Evolutionary conservation across 2,113 vertebrate genomes (phyloP), one percentile per base, ranked within the genome.

Genomic region (Daubentonia madagascariensis): DNA sequence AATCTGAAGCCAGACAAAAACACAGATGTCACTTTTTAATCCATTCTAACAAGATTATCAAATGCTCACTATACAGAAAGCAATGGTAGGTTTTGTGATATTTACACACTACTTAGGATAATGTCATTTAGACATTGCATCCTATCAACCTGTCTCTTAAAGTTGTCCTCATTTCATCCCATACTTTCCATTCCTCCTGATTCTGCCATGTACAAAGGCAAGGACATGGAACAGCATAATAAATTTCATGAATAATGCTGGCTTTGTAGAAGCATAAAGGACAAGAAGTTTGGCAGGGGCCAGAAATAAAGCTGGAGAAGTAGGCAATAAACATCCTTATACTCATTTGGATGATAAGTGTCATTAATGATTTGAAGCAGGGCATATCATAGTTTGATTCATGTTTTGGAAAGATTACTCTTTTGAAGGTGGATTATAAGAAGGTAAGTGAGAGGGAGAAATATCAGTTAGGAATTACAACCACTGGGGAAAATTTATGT

Each of bases 1-100:
- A 85, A 80, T 96, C 84, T 13, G 23, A 95, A 78, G 97, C 80
- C 75, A 63, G 92, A 97, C 59, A 54, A 83, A 96, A 85, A 97
- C 81, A 87, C 81, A 97, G 97, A 98, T 25, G n/a, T 23, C 14
- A 8, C 85, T 98, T 85, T 98, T 95, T 89, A 98, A 97, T 97
- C 92, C 50, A 68, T 57, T 98, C 93, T 22, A 52, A 75, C 12
- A 80, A 96, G 70, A 93, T 87, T n/a, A 67, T 12, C 54, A 40
- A 87, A 86, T 35, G 18, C 22, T 89, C 61, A 70, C 28, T 45
- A 32, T 32, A 1, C 32, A 57, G n/a, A 93, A 14, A 40, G 22
- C 20, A 54, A 40, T 6, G 3, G 14, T 18, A 70, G 59, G 5
- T 79, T 76, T 78, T 92, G 28, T 87, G 65, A 97, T 59, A 76